These are phyloP conservation scores for Miniopterus natalensis DNA, from an alignment of 2,113 vertebrate species.

Conservation along the genomic window DNA sequence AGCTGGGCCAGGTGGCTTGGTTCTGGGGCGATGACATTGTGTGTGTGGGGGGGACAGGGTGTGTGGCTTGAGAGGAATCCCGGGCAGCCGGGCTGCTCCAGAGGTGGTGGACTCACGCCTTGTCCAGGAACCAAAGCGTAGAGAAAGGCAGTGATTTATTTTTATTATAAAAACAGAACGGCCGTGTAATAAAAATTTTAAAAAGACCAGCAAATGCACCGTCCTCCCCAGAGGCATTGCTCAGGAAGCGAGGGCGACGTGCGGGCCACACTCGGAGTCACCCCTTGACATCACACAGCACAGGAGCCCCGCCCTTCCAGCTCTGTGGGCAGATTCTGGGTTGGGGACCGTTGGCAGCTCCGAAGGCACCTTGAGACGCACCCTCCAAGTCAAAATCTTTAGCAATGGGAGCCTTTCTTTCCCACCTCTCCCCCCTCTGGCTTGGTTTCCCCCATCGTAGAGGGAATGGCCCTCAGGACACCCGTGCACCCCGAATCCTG, in stretches of 20 bases:
- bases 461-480: neutral
- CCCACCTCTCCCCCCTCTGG: no score
- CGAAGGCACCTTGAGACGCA: fast-evolving
- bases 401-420: neutral
- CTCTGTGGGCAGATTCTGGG: neutral
- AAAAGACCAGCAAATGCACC: fast-evolving
- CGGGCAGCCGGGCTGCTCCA: neutral
- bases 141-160: neutral
- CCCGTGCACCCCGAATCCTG: fast-evolving
- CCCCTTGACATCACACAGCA: fast-evolving
- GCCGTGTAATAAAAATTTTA: neutral
- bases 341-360: neutral
- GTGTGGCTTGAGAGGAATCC: neutral
- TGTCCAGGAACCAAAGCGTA: neutral
- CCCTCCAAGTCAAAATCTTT: neutral
- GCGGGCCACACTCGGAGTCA: fast-evolving
- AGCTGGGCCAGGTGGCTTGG: fast-evolving
- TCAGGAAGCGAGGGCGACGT: neutral
- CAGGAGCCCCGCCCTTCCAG: neutral
- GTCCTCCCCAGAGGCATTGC: neutral
- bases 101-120: neutral
- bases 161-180: neutral
- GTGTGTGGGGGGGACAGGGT: neutral
- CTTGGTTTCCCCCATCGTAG: neutral
- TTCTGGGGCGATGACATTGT: fast-evolving